Evolutionary conservation across 2,888 invertebrate genomes (phyloP).

Genomic region (Baccha elongata): DNA sequence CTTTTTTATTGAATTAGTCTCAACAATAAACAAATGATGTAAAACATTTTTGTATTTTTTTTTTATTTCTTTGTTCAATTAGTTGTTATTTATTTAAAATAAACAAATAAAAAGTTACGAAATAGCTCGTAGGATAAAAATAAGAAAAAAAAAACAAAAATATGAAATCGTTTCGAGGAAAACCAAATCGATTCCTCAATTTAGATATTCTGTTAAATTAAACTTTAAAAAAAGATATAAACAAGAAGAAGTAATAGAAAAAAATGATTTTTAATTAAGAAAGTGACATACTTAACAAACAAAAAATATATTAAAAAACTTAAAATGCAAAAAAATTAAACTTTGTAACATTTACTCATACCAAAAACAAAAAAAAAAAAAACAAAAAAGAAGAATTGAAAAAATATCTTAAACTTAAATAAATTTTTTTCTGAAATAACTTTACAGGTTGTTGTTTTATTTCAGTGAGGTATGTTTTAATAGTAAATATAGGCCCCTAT

Average conservation of each 20-base stretch:
- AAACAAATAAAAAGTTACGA: slow-evolving; percentile 48
- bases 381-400: slow-evolving; percentile 70
- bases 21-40: slow-evolving; percentile 64
- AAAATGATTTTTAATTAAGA: slow-evolving; percentile 70
- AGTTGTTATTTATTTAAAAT: slow-evolving; percentile 33
- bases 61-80: slow-evolving; percentile 13
- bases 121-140: slow-evolving; percentile 67
- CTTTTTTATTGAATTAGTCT: slow-evolving; percentile 19
- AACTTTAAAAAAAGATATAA: slow-evolving; percentile 51
- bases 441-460: slow-evolving; percentile 59
- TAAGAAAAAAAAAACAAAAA: slow-evolving; percentile 73
- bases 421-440: slow-evolving; percentile 81
- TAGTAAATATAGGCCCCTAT: too few species aligned
- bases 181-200: slow-evolving; percentile 45
- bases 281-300: slow-evolving; percentile 74
- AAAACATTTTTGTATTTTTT: slow-evolving; percentile 58
- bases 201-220: slow-evolving; percentile 74
- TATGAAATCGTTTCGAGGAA: slow-evolving; percentile 55
- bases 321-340: slow-evolving; percentile 74
- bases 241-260: slow-evolving; percentile 28
- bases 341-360: slow-evolving; percentile 75
- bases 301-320: slow-evolving; percentile 59
- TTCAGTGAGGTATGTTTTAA: background rate
- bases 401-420: slow-evolving; percentile 77
- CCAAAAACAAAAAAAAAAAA: slow-evolving; percentile 57